Conservation (phyloP, 2,888 invertebrate species). For the Megalurothrips usitatus region DNA sequence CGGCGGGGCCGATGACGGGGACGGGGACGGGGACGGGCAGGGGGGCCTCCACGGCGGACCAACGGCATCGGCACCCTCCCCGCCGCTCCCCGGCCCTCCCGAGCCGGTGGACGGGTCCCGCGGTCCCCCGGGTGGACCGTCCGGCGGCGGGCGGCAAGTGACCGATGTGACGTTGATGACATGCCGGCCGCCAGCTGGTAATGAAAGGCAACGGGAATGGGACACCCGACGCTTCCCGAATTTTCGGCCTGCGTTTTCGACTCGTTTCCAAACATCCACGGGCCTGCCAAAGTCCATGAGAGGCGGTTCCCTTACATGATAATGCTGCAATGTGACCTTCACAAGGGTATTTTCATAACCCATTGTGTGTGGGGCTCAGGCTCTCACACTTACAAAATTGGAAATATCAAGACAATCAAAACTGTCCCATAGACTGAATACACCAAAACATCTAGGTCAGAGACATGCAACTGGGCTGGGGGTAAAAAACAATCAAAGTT, state of each 20-base stretch:
- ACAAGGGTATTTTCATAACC: neutral
- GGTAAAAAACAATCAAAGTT: no score
- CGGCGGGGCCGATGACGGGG: neutral
- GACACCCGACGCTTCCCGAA: no score
- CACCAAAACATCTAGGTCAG: no score
- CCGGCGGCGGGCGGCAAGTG: neutral
- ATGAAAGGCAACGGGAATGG: no score
- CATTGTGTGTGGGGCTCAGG: no score
- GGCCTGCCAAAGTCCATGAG: no score
- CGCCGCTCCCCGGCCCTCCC: neutral
- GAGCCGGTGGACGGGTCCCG: neutral
- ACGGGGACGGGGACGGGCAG: neutral
- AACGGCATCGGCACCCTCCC: neutral
- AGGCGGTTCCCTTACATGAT: no score
- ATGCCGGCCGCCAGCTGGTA: neutral
- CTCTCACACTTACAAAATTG: neutral
- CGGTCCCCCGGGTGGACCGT: no score
- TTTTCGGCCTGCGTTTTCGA: no score
- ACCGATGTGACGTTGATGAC: neutral
- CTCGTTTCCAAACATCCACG: no score
- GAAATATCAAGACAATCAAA: neutral
- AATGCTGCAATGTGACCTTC: neutral
- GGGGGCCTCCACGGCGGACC: neutral
- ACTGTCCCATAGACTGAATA: no score
- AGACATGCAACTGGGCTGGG: no score